These are phyloP conservation scores for Nothocercus nigrocapillus DNA, from an alignment of 2,113 vertebrate species.

Conservation along the genomic window DNA sequence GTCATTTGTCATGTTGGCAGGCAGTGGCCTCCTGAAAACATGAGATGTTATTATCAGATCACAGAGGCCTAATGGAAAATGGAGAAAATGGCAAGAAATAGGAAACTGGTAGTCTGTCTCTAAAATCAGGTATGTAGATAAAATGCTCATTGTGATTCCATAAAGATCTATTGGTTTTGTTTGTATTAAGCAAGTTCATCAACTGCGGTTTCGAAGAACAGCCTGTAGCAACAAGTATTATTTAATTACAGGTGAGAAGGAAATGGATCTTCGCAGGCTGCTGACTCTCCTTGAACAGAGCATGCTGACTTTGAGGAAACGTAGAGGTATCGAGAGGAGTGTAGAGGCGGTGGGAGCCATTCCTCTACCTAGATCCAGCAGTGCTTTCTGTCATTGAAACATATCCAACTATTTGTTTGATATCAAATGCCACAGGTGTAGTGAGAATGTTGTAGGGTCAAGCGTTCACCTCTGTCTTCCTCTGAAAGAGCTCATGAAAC, in stretches of 20 bases:
- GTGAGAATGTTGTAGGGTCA: neutral
- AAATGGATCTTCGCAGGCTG: neutral
- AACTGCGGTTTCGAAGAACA: constrained; percentile 15
- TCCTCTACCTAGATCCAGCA: neutral
- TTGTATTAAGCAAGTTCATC: neutral
- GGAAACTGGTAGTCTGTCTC: neutral
- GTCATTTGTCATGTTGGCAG: constrained; percentile 49
- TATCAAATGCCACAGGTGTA: neutral
- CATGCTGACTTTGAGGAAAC: neutral
- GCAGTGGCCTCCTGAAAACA: constrained; percentile 1
- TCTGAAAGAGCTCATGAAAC: constrained; percentile 5
- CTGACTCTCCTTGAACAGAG: neutral
- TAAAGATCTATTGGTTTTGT: neutral
- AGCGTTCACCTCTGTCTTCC: neutral
- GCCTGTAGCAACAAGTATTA: neutral
- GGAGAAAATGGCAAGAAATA: constrained; percentile 15
- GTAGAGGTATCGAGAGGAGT: neutral
- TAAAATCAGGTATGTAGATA: neutral
- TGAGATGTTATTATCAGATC: neutral
- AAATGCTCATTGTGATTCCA: neutral
- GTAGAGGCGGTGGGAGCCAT: neutral
- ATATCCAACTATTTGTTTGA: neutral
- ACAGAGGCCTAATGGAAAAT: constrained; percentile 1
- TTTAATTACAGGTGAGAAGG: neutral
- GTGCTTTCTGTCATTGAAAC: neutral